Evolutionary conservation across 2,797 vertebrate genomes (phyloP).

Genomic region (Macrochelys suwanniensis): DNA sequence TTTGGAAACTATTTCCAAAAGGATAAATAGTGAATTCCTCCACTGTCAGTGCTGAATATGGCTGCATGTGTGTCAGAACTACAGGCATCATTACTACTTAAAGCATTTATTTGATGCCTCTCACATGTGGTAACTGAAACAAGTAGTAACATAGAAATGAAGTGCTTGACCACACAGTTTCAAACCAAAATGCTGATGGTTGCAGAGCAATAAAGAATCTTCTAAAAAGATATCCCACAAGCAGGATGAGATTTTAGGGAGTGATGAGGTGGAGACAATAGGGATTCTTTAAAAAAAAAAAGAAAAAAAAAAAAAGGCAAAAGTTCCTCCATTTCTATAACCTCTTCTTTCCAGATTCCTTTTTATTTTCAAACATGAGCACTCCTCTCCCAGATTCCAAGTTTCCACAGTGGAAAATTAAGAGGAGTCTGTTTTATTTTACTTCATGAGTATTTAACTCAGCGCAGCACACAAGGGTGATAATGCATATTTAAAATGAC

Average conservation of each 20-base stretch:
- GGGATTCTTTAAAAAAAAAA: neutral
- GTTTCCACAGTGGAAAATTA: neutral
- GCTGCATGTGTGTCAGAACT: constrained; percentile 71
- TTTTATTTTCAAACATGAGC: neutral
- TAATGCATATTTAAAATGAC: too few relatives aligned
- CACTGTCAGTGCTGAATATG: constrained; percentile 1
- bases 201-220: neutral
- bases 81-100: constrained; percentile 48
- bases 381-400: constrained; percentile 7
- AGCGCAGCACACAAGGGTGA: neutral
- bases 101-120: constrained; percentile 70
- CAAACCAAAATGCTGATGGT: constrained; percentile 56
- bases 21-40: constrained; percentile 3
- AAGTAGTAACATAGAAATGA: constrained; percentile 70
- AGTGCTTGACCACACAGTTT: constrained; percentile 64
- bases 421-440: constrained; percentile 31
- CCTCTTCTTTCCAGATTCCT: neutral
- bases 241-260: neutral
- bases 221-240: neutral
- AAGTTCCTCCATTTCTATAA: neutral
- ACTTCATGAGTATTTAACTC: constrained; percentile 47
- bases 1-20: constrained; percentile 53
- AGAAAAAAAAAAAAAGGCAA: neutral
- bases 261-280: neutral
- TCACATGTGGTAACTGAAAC: constrained; percentile 67